Evolutionary conservation across 2,888 invertebrate species (phyloP).

Genomic region (Danaus chrysippus): DNA sequence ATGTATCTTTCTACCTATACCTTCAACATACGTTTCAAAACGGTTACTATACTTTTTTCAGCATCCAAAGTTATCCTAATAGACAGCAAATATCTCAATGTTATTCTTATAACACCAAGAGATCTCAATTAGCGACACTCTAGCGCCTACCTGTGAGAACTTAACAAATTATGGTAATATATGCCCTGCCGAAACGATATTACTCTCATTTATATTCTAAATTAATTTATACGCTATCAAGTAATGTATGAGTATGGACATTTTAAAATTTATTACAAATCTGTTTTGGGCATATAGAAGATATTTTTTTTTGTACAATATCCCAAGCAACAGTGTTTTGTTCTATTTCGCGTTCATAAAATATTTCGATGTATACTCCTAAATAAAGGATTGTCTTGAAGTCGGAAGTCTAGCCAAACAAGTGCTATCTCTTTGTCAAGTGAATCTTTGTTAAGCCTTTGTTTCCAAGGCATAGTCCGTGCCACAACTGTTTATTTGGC

Average conservation of each 20-base stretch:
- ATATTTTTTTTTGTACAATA: too few relatives aligned
- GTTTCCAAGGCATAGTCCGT: slow-evolving; percentile 24
- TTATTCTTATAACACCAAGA: slow-evolving; percentile 20
- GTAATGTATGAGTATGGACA: too few relatives aligned
- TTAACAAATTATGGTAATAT: slow-evolving; percentile 55
- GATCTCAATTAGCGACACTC: slow-evolving; percentile 37
- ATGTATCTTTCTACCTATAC: too few relatives aligned
- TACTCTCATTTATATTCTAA: slow-evolving; percentile 39
- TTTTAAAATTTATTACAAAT: too few relatives aligned
- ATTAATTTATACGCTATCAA: slow-evolving; percentile 26
- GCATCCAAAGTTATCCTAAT: too few relatives aligned
- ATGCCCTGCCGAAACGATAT: slow-evolving; percentile 41
- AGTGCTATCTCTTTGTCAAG: slow-evolving; percentile 24
- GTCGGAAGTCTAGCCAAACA: slow-evolving; percentile 10
- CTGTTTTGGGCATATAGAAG: too few relatives aligned
- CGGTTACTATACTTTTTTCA: too few relatives aligned
- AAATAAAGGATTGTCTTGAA: neutral
- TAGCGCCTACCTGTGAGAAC: slow-evolving; percentile 36
- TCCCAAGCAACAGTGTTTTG: too few relatives aligned
- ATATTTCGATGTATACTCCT: too few relatives aligned
- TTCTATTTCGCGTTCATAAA: too few relatives aligned
- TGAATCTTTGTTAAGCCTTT: slow-evolving; percentile 33
- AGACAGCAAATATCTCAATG: neutral
- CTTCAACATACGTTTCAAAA: too few relatives aligned
- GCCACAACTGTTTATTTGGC: slow-evolving; percentile 39